phyloP scores from a whole-genome alignment of 2,797 vertebrate genomes.

The Eleutherodactylus coqui region DNA sequence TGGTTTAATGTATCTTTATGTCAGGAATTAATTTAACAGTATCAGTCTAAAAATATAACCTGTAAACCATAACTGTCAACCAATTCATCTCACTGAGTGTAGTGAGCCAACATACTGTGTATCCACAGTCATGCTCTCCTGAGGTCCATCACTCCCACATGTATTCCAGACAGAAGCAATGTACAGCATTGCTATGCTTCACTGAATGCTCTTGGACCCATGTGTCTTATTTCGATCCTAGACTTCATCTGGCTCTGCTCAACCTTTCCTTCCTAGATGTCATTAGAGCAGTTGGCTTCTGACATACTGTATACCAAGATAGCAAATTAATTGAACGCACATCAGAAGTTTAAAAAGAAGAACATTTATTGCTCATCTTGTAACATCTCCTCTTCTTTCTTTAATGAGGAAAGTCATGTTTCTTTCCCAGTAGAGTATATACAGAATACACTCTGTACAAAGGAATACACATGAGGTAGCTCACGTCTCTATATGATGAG shows the following conservation, averaged over 20 bases:
- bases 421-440: not conserved
- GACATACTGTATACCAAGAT: conserved; percentile 17
- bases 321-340: conserved; percentile 41
- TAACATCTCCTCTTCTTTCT: conserved; percentile 9
- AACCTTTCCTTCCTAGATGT: not conserved
- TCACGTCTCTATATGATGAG: not conserved
- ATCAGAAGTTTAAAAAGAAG: conserved; percentile 38
- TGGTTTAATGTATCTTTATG: not conserved
- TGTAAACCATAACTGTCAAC: not conserved
- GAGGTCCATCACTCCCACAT: not conserved
- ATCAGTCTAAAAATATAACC: not conserved
- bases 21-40: not conserved
- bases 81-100: not conserved
- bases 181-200: conserved; percentile 7
- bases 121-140: not conserved
- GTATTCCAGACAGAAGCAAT: not conserved
- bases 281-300: conserved; percentile 27
- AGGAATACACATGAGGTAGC: not conserved
- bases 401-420: not conserved
- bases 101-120: not conserved
- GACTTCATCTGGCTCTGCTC: conserved; percentile 14
- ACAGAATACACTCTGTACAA: not conserved
- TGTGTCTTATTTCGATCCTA: conserved; percentile 34
- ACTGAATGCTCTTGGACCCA: conserved; percentile 13
- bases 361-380: not conserved